Percentiles rank a stretch among this genome's conserved stretches.
Evolutionary conservation across 2,888 invertebrate genomes (phyloP).

Genomic region (Apamea sordens): DNA sequence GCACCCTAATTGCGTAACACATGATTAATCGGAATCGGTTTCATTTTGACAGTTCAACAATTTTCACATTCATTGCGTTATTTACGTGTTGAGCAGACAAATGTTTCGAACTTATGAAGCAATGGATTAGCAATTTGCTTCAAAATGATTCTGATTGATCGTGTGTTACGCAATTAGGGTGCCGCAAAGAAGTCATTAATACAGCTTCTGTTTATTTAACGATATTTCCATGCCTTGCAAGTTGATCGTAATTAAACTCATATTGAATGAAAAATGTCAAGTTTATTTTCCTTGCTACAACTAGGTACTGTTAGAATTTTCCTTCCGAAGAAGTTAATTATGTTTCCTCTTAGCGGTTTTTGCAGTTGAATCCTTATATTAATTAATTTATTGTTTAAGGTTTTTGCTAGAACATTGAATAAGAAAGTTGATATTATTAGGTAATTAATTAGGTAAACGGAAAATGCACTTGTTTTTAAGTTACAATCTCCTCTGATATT

Average conservation of each 20-base stretch:
- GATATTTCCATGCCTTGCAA: background rate
- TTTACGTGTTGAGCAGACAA: no score
- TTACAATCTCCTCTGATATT: background rate
- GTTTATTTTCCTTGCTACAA: conserved; percentile 4
- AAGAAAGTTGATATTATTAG: background rate
- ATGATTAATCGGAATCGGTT: no score
- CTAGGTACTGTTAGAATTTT: background rate
- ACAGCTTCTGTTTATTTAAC: conserved; percentile 1
- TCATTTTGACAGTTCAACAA: no score
- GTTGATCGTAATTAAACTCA: background rate
- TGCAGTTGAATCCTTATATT: background rate
- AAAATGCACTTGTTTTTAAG: background rate
- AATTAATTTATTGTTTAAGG: background rate
- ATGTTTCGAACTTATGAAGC: no score
- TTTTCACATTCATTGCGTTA: no score
- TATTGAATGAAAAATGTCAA: background rate
- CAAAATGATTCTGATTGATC: no score
- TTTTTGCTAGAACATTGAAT: background rate
- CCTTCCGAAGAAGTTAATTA: background rate
- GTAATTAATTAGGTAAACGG: background rate
- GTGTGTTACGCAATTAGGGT: no score
- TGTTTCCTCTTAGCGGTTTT: conserved; percentile 1
- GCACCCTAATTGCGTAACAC: no score
- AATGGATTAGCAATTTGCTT: no score
- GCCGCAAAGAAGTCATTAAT: background rate